Evolutionary conservation across 2,888 invertebrate species (phyloP), one percentile per base, ranked within the genome.

Genomic region (Diarsia rubi): DNA sequence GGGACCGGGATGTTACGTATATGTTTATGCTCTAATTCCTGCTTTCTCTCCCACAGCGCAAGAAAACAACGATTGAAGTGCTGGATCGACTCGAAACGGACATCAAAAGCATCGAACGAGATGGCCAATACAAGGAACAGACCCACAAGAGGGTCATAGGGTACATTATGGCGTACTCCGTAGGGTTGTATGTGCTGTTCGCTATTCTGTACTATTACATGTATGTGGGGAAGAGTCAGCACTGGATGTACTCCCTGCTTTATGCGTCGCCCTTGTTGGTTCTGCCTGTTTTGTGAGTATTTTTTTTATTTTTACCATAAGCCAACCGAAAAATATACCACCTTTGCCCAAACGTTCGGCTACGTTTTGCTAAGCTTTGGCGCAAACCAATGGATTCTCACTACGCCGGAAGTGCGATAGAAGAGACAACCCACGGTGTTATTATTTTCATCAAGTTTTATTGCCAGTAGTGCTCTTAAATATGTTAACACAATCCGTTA

Each of bases 221-320:
- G 94, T 98, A 98, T 87, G 98, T 98, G 85, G 98, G 98, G 79
- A 98, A 98, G 76, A 97, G 97, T 73, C 97, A 98, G 86, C 90
- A 94, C 69, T 97, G 98, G 96, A 95, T 97, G 81, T 98, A 98
- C 86, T 97, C 98, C 78, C 90, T 98, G 73, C 95, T 98, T 82
- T 98, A 98, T 92, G 97, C 98, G 21, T 97, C 98, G 75, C 99
- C 99, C 27, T 95, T 99, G 71, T 93, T 99, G 44, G 95, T 98
- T 71, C 97, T 99, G 90, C 99, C 99, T 71, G 90, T 99, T 75
- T 91, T 99, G 99, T 99, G 95, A 98, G 98, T 97, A 72, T 54
- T 60, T 3, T 68, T 31, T 54, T 85, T 90, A n/a, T 57, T 64
- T 11, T 62, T 8, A 59, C 19, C 3, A 59, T 54, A 44, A 47